A percentile compares a stretch with the other conserved stretches of the same genome.
Conservation (phyloP, 53 echinoderm and acorn worm genomes). For the Glandiceps talaboti region DNA sequence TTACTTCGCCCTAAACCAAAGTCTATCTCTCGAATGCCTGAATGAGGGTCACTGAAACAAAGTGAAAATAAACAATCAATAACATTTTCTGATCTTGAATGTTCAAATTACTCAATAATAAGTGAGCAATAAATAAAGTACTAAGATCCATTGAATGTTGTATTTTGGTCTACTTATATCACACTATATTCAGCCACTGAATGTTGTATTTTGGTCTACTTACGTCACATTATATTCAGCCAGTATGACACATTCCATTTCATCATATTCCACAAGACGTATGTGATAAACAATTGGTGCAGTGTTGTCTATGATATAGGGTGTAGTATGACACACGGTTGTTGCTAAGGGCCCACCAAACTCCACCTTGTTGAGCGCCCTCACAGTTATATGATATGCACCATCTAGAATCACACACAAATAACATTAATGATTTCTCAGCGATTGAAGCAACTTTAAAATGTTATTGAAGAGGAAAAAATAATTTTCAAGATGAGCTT, state of each 20-base stretch:
- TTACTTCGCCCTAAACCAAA: slow-evolving; percentile 21
- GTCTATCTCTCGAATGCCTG: slow-evolving; percentile 22
- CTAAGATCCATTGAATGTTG: too few species aligned
- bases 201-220: too few species aligned
- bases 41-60: slow-evolving; percentile 30
- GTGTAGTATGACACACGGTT: slow-evolving; percentile 35
- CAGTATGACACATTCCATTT: slow-evolving; percentile 7
- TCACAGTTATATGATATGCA: slow-evolving; percentile 28
- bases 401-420: slow-evolving; percentile 19
- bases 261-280: slow-evolving; percentile 25
- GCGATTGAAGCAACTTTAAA: too few species aligned
- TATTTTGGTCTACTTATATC: too few species aligned
- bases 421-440: too few species aligned
- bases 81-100: too few species aligned
- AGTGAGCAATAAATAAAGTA: too few species aligned
- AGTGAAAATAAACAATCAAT: neutral
- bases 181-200: too few species aligned
- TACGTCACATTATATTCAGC: slow-evolving; percentile 15
- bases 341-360: slow-evolving; percentile 44
- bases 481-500: too few species aligned
- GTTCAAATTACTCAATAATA: too few species aligned
- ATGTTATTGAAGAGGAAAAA: too few species aligned
- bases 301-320: slow-evolving; percentile 38
- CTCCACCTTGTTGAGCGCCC: slow-evolving; percentile 41
- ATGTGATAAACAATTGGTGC: slow-evolving; percentile 36